phyloP scores from a whole-genome alignment of 2,888 invertebrate genomes.

The Drosophila heteroneura region DNA sequence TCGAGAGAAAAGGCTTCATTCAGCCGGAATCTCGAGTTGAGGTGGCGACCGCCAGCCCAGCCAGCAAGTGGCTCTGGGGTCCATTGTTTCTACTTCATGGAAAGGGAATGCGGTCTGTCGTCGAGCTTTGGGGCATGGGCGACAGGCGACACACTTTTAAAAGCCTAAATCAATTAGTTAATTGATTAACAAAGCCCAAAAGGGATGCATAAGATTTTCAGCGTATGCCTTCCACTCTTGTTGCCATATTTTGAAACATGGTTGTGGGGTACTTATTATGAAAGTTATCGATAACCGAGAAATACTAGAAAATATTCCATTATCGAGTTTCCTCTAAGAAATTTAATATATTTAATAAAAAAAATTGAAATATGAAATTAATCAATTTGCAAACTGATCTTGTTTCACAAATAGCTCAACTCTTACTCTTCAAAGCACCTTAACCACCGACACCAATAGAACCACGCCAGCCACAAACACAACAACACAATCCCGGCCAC shows the following conservation, averaged over 20 bases:
- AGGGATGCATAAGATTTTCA: slow-evolving; percentile 16
- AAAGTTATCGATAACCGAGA: not conserved
- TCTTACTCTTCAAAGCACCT: slow-evolving; percentile 36
- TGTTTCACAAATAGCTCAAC: slow-evolving; percentile 28
- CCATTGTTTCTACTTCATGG: slow-evolving; percentile 42
- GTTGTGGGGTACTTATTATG: not conserved
- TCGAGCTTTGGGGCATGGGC: slow-evolving; percentile 28
- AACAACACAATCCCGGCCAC: slow-evolving; percentile 30
- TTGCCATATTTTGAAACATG: slow-evolving; percentile 4
- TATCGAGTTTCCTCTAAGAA: not conserved
- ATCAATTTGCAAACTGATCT: slow-evolving; percentile 7
- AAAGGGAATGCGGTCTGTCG: slow-evolving; percentile 2
- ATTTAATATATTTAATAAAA: not conserved
- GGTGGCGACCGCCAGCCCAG: slow-evolving; percentile 64
- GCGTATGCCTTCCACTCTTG: slow-evolving; percentile 9
- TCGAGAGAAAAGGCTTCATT: slow-evolving; percentile 51
- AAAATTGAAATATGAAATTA: not conserved
- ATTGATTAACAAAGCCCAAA: slow-evolving; percentile 74
- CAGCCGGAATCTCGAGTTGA: slow-evolving; percentile 58
- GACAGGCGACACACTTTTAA: slow-evolving; percentile 70
- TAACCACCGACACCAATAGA: slow-evolving; percentile 20
- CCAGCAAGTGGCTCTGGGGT: slow-evolving; percentile 58
- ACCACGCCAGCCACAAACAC: slow-evolving; percentile 18
- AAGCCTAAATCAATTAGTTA: slow-evolving; percentile 82
- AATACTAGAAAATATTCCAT: not conserved